These are phyloP conservation scores for Podocnemis expansa DNA, from an alignment of 2,113 vertebrate species.

Conservation along the genomic window DNA sequence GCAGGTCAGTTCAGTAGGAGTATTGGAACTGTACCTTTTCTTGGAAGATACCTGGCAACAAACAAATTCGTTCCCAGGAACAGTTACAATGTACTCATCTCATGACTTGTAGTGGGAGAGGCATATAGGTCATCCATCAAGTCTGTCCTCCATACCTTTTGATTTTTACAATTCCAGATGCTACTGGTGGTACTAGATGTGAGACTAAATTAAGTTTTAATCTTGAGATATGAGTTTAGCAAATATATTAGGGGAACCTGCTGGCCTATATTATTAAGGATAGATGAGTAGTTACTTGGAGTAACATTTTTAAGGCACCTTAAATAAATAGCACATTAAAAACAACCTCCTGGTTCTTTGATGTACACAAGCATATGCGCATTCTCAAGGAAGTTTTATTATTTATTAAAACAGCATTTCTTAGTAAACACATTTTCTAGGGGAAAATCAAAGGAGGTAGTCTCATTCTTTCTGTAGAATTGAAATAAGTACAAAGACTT, in stretches of 20 bases:
- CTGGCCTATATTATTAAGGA: neutral
- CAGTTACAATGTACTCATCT: neutral
- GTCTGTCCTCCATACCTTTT: neutral
- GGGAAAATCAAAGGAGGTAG: neutral
- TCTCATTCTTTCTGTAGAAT: neutral
- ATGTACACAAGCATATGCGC: neutral
- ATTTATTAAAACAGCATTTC: neutral
- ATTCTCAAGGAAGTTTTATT: neutral
- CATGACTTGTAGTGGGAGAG: neutral
- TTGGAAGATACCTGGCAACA: neutral
- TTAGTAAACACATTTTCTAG: neutral
- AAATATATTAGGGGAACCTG: neutral
- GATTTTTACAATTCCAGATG: neutral
- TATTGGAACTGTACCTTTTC: neutral
- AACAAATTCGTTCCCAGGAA: neutral
- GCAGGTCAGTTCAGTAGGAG: neutral
- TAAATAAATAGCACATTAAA: neutral
- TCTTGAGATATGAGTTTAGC: neutral
- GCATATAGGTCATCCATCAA: neutral
- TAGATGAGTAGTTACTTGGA: neutral
- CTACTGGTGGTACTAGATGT: neutral
- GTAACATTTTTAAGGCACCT: neutral
- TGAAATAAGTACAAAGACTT: neutral
- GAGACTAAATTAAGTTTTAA: neutral
- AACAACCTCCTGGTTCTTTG: neutral